phyloP scores from a whole-genome alignment of 2,888 invertebrate species.

The Calephelis perditalis region DNA sequence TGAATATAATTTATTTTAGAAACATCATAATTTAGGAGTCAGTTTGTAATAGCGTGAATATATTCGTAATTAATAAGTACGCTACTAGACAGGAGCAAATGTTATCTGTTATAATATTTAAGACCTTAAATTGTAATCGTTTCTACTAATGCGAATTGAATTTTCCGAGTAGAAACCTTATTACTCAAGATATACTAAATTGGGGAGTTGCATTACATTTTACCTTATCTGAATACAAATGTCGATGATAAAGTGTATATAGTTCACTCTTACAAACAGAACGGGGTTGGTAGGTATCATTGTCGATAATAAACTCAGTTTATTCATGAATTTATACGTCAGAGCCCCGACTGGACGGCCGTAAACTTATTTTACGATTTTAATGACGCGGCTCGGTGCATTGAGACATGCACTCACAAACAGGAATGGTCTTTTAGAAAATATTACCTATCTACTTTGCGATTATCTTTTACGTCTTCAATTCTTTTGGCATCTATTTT shows the following conservation, averaged over 20 bases:
- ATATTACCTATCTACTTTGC: background rate
- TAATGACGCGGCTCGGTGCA: conserved; percentile 36
- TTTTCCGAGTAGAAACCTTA: too few species aligned
- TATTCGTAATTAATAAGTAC: too few species aligned
- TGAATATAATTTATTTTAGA: too few species aligned
- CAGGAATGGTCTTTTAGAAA: background rate
- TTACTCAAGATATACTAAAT: too few species aligned
- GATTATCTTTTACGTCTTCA: background rate
- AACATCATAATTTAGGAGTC: too few species aligned
- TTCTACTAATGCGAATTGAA: too few species aligned
- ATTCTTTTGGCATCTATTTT: too few species aligned
- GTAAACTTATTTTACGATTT: conserved; percentile 56
- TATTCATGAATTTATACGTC: conserved; percentile 58
- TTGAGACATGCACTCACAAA: conserved; percentile 2
- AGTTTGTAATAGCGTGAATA: too few species aligned
- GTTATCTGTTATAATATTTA: too few species aligned
- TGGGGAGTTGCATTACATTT: too few species aligned
- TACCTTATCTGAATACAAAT: conserved; percentile 1
- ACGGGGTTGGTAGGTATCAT: conserved; percentile 43
- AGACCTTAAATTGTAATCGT: too few species aligned
- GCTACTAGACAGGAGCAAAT: too few species aligned
- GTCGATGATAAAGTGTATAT: conserved; percentile 18
- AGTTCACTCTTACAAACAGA: conserved; percentile 34
- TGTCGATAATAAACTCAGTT: conserved; percentile 53
- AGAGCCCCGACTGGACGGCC: conserved; percentile 38